These are phyloP conservation scores for Cromileptes altivelis DNA, from an alignment of 2,113 vertebrate genomes.

Conservation along the genomic window DNA sequence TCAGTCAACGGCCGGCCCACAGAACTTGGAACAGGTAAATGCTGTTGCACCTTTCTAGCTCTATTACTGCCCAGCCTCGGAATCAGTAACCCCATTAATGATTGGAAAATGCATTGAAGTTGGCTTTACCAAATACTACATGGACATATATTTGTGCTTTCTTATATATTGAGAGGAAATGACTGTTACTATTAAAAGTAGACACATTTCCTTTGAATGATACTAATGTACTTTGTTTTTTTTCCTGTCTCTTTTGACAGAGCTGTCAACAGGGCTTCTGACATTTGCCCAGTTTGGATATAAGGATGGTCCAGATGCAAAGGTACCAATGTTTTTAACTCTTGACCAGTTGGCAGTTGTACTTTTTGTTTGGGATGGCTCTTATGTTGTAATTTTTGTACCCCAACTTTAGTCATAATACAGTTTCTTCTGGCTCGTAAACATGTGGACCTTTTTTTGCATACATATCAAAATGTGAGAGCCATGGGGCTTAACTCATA, in stretches of 20 bases:
- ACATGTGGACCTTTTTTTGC: background rate
- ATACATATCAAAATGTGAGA: background rate
- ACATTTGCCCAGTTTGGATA: slow-evolving; percentile 79
- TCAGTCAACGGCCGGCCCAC: slow-evolving; percentile 36
- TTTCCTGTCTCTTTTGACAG: slow-evolving; percentile 75
- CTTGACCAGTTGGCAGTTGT: background rate
- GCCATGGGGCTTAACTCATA: background rate
- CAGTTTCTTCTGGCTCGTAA: background rate
- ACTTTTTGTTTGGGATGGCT: background rate
- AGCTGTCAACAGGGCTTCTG: slow-evolving; percentile 81
- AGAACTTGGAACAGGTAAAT: slow-evolving; percentile 72
- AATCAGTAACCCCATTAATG: background rate
- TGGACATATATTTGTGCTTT: background rate
- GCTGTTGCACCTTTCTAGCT: background rate
- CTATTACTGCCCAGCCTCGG: background rate
- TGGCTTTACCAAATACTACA: background rate
- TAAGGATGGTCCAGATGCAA: slow-evolving; percentile 79
- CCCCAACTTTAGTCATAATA: background rate
- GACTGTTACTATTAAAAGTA: background rate
- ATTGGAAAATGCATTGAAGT: background rate
- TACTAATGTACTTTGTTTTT: background rate
- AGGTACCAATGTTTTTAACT: slow-evolving; percentile 63
- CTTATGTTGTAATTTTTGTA: background rate
- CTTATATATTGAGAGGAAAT: background rate
- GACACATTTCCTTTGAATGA: background rate